Base-by-base conservation (phyloP, 2,797 vertebrate species). In the Rhabdophis nuchalis region DNA sequence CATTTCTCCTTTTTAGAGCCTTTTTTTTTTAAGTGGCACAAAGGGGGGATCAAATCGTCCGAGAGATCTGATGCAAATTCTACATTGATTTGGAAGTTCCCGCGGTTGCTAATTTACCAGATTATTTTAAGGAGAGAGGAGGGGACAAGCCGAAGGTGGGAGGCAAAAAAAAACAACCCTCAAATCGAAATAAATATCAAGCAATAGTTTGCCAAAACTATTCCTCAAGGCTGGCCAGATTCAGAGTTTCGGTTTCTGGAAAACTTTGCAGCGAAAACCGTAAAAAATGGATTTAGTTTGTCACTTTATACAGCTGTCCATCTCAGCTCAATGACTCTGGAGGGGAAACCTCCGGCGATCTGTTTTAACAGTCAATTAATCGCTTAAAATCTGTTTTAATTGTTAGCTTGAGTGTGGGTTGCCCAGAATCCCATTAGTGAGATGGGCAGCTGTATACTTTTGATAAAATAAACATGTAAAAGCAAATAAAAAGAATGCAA, bases 111-210 rank as follows among this genome's bases (percentile, higher is more conserved):
- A 20, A 77, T 41, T 72, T 36, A 72, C 68, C 16, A 36, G 16
- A 72, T 72, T 36, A 72, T 77, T 41, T 10, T 36, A 77, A 77
- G 68, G 32, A 41, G 32, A 41, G 8, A 20, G 32, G 3, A 36
- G 68, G 36, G 3, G 68, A 32, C 14, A 16, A 72, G 32, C 18
- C 0, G 32, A 77, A 18, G 54, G 52, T 0, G 52, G 1, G 12
- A 3, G n/a, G 32, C 4, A 4, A 16, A 7, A 8, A 1, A 0
- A 6, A 32, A 6, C 12, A 5, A n/a, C n/a, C n/a, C n/a, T n/a
- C n/a, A 64, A n/a, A 64, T 16, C 1, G 13, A 68, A 68, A 16
- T 68, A 16, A 68, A n/a, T 68, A 14, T 20, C 7, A 41, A 41
- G 3, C 68, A 10, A 41, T n/a, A n/a, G n/a, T 77, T 77, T 36